Base-by-base conservation (phyloP, 1,140 invertebrate species). In the Liolophura sinensis region DNA sequence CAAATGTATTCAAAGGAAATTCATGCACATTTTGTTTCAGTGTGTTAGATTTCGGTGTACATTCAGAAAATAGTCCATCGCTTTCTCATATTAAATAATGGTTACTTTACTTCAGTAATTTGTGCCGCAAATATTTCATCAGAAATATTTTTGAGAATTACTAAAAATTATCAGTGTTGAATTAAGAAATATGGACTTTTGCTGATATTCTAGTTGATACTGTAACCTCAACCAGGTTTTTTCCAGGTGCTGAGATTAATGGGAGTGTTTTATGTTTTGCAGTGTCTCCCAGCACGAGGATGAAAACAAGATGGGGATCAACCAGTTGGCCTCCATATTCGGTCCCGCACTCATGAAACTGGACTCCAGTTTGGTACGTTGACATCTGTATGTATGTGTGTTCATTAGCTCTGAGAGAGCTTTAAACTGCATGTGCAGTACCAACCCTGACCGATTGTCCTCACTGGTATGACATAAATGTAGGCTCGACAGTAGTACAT, bases 301-400 rank as follows among this genome's bases (percentile, higher is more conserved):
- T 24, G 63, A 71, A 0, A 84, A 80, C 55, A 75, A 73, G 57
- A 84, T 84, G 82, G 67, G 54, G 24, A 55, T 71, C 4, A 66
- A 71, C 12, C 79, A 81, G 64, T 61, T 84, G n/a, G 78, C 78
- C 3, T 72, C 79, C 20, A 74, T 78, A 20, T 84, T 84, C 74
- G 82, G 81, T 52, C 80, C 82, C 1, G 72, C 80, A 0, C 59
- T 82, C 6, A 67, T 83, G 71, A 72, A 66, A 16, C 68, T 67
- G n/a, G 73, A 72, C 24, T 62, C 49, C 15, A 69, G 67, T 51
- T 64, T 70, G 47, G 71, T 73, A 60, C 68, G 66, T 64, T 56
- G 48, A 31, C 27, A 64, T 51, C 25, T 58, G 59, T 55, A 60
- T n/a, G 58, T 25, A 16, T 20, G 16, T 20, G 16, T 12, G 40